A percentile compares a stretch with the other conserved stretches of the same genome.
Evolutionary conservation across 2,888 invertebrate genomes (phyloP).

Genomic region (Troides helena): DNA sequence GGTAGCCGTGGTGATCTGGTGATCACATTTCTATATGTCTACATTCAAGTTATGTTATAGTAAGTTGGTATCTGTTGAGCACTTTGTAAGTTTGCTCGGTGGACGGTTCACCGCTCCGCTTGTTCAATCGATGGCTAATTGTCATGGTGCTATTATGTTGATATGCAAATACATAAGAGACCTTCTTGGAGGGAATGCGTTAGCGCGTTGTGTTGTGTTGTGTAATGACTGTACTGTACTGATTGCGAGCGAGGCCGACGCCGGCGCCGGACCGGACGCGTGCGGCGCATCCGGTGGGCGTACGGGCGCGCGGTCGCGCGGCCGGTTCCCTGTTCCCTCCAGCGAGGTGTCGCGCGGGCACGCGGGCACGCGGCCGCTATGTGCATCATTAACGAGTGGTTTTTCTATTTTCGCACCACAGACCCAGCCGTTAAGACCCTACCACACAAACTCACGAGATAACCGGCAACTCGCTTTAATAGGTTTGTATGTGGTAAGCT

Average conservation of each 20-base stretch:
- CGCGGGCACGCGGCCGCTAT: slow-evolving; percentile 26
- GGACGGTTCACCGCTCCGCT: no score
- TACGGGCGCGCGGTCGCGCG: neutral
- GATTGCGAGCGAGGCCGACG: no score
- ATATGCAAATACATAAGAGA: slow-evolving; percentile 15
- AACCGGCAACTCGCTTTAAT: slow-evolving; percentile 53
- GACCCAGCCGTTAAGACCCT: slow-evolving; percentile 68
- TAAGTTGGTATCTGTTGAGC: no score
- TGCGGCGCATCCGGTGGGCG: no score
- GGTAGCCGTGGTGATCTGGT: no score
- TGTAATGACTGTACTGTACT: no score
- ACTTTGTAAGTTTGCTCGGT: no score
- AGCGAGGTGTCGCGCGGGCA: slow-evolving; percentile 37
- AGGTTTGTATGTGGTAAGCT: slow-evolving; percentile 81
- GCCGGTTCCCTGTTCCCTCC: slow-evolving; percentile 34
- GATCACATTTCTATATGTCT: no score
- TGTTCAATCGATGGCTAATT: slow-evolving; percentile 10
- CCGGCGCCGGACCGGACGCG: no score
- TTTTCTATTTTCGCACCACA: slow-evolving; percentile 70
- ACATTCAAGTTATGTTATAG: no score
- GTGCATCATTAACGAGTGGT: slow-evolving; percentile 62
- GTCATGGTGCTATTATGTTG: slow-evolving; percentile 5
- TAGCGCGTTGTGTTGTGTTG: no score
- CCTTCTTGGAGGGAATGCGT: slow-evolving; percentile 38
- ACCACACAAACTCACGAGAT: slow-evolving; percentile 48